These are phyloP conservation scores for Circaetus gallicus DNA, from an alignment of 2,113 vertebrate genomes.

Conservation along the genomic window DNA sequence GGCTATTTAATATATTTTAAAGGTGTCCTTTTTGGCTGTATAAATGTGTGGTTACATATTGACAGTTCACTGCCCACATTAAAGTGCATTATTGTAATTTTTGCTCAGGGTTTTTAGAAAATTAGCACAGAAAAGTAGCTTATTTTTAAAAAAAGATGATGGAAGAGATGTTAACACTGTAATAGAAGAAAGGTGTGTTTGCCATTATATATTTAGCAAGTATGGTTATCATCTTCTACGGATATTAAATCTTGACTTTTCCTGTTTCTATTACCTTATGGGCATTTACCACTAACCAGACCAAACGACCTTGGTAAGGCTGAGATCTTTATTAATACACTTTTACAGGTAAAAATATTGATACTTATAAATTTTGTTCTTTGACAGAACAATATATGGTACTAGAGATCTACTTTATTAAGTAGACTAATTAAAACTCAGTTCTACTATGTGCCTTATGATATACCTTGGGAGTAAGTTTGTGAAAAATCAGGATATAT, in stretches of 20 bases:
- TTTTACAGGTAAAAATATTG: slow-evolving; percentile 90
- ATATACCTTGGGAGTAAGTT: slow-evolving; percentile 98
- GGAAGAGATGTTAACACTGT: slow-evolving; percentile 83
- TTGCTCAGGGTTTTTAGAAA: slow-evolving; percentile 96
- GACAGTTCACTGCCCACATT: slow-evolving; percentile 90
- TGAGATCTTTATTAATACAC: slow-evolving; percentile 85
- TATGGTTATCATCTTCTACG: slow-evolving; percentile 80
- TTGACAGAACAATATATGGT: slow-evolving; percentile 93
- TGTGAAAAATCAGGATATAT: slow-evolving; percentile 99
- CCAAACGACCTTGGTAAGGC: slow-evolving; percentile 93
- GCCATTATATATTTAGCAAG: slow-evolving; percentile 82
- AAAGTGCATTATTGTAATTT: slow-evolving; percentile 96
- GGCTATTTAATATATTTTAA: slow-evolving; percentile 77
- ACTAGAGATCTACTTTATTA: slow-evolving; percentile 93
- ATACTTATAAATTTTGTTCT: slow-evolving; percentile 94
- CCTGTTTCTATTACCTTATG: slow-evolving; percentile 85
- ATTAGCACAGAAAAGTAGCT: slow-evolving; percentile 87
- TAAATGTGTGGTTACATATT: slow-evolving; percentile 84
- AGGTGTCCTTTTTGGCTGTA: slow-evolving; percentile 77
- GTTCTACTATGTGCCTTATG: slow-evolving; percentile 99
- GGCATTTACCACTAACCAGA: slow-evolving; percentile 97
- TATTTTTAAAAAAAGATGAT: slow-evolving; percentile 82
- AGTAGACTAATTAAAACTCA: slow-evolving; percentile 98
- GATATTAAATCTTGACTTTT: slow-evolving; percentile 84
- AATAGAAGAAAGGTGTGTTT: slow-evolving; percentile 80